Base-by-base conservation (phyloP, 2,888 invertebrate genomes). In the Tridacna gigas region DNA sequence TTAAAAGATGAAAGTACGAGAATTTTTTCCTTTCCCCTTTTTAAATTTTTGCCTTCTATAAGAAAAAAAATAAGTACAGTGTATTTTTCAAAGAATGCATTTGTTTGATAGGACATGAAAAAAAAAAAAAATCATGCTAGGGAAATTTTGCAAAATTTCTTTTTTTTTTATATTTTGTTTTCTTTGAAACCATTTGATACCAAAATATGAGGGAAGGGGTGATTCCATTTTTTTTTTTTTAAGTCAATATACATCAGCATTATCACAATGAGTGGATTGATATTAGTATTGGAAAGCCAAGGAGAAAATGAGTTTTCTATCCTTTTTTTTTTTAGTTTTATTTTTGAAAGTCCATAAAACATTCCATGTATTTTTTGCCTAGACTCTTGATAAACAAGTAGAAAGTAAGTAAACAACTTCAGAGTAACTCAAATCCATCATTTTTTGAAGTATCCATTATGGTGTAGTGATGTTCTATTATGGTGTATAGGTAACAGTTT, bases 201-300 rank as follows among this genome's bases (percentile, higher is more conserved):
- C 37, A 37, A 37, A 37, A 37, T 7, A 37, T 37, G 37, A 37
- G 37, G 37, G 37, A 37, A 37, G 7, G 37, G 37, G 56, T 3
- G 2, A 56, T 5, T 20, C n/a, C n/a, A n/a, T 20, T 20, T 9
- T 56, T 56, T 56, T 56, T 56, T 56, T 56, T 56, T 56, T 5
- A 56, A 56, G 56, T 56, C 56, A 56, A 56, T 56, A 37, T 45
- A 67, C n/a, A 37, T 67, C n/a, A 67, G 37, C 45, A 67, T 71
- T 71, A n/a, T 25, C n/a, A 5, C 25, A 45, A 51, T 51, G 37
- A 37, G 37, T 7, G 37, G 37, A 37, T 37, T 37, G 37, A 37
- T 2, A 37, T 37, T 4, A 37, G 37, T 37, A 37, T 37, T 37
- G 37, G 37, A 37, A 37, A 37, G 37, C 37, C 37, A 71, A 71